Percentiles rank a stretch among this genome's conserved stretches.
Conservation (phyloP, 2,113 vertebrate genomes). For the Corapipo altera region DNA sequence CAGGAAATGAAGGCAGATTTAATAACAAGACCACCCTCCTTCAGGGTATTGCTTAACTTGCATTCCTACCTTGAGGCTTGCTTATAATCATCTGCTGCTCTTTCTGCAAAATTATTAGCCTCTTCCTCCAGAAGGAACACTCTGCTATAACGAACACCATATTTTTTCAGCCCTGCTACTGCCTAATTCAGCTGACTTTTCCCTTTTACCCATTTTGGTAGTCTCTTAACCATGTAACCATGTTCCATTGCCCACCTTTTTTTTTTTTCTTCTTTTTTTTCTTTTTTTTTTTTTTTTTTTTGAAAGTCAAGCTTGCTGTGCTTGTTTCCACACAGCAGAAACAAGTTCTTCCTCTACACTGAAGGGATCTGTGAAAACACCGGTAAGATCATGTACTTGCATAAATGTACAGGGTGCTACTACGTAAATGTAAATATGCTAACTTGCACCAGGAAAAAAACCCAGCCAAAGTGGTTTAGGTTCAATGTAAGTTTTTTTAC, state of each 20-base stretch:
- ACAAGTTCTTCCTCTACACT: background rate
- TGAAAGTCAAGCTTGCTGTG: background rate
- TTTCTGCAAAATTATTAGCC: background rate
- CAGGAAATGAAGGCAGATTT: background rate
- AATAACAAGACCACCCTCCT: constrained; percentile 27
- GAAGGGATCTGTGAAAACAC: background rate
- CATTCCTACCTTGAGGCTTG: background rate
- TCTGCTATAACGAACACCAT: background rate
- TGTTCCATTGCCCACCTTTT: background rate
- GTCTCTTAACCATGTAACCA: background rate
- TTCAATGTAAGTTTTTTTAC: background rate
- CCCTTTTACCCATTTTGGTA: background rate
- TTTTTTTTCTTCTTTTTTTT: too few relatives aligned
- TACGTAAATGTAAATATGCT: background rate
- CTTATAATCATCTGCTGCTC: background rate
- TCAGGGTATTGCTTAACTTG: constrained; percentile 25
- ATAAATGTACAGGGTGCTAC: background rate
- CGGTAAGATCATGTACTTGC: background rate
- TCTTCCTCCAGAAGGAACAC: background rate
- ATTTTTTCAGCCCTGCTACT: background rate
- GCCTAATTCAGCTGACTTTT: background rate
- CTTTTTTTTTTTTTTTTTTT: background rate
- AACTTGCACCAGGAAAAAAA: background rate
- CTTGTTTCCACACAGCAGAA: background rate
- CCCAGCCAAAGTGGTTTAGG: background rate